Conservation (phyloP, 2,113 vertebrate species). For the Cyprinodon brontotheroides region DNA sequence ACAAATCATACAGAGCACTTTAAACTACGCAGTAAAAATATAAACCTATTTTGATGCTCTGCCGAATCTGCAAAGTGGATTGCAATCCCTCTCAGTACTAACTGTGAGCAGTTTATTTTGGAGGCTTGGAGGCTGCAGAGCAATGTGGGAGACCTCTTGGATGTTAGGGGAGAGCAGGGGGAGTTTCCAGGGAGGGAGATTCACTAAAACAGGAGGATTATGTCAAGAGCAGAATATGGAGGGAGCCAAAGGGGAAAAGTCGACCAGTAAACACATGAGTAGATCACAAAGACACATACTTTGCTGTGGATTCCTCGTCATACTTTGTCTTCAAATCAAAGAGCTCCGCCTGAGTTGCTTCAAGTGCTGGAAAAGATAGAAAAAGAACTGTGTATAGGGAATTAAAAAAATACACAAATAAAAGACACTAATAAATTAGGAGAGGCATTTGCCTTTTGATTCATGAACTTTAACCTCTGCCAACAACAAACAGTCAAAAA, state of each 20-base stretch:
- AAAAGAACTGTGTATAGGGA: background rate
- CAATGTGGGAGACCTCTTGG: conserved; percentile 67
- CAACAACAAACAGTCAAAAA: conserved; percentile 17
- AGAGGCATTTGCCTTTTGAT: conserved; percentile 3
- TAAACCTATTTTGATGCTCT: conserved; percentile 49
- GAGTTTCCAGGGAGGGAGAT: conserved; percentile 64
- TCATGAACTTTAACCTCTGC: conserved; percentile 7
- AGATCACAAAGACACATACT: conserved; percentile 84
- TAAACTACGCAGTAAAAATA: conserved; percentile 4
- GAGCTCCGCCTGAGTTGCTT: conserved; percentile 96
- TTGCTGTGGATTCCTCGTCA: conserved; percentile 97
- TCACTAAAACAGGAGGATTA: conserved; percentile 70
- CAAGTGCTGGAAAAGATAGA: conserved; percentile 86
- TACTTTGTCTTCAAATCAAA: conserved; percentile 99
- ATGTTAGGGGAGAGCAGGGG: conserved; percentile 60
- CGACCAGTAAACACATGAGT: conserved; percentile 42
- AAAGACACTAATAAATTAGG: background rate
- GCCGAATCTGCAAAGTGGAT: conserved; percentile 41
- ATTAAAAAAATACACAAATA: too few relatives aligned
- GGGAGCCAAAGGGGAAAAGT: conserved; percentile 56
- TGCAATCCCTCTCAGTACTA: conserved; percentile 61
- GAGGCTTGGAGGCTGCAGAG: conserved; percentile 63
- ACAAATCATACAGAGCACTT: conserved; percentile 36
- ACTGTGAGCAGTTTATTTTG: conserved; percentile 60
- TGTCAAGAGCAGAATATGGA: conserved; percentile 58